Conservation (phyloP, 30 jellyfish, hydroid and myxozoan genomes). For the Aurelia aurita complex sp. Pacific region DNA sequence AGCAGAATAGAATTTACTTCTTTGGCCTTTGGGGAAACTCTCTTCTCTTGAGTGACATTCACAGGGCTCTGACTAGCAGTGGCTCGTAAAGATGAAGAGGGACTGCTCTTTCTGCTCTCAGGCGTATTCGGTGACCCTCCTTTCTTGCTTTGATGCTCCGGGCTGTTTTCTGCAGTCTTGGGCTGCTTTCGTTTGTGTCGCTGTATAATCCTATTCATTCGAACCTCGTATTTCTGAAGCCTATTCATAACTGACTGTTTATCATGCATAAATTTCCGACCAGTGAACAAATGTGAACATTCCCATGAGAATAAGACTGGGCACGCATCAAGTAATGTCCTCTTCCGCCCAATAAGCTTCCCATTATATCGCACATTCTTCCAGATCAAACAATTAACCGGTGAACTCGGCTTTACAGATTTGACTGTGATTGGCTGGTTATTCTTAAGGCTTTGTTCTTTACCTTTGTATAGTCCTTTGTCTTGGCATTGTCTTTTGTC, state of each 20-base stretch:
- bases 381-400: slow-evolving; percentile 19
- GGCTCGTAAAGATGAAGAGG: slow-evolving; percentile 2
- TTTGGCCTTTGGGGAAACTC: neutral
- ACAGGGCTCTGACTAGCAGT: slow-evolving; percentile 15
- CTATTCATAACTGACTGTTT: slow-evolving; percentile 7
- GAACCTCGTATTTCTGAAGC: slow-evolving; percentile 21
- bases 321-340: slow-evolving; percentile 6
- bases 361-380: slow-evolving; percentile 34
- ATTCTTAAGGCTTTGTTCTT: too few relatives aligned
- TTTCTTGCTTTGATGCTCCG: neutral
- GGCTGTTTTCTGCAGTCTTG: neutral
- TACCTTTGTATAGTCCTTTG: too few relatives aligned
- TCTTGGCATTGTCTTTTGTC: too few relatives aligned
- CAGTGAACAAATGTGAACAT: slow-evolving; percentile 28
- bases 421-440: too few relatives aligned
- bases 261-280: slow-evolving; percentile 32
- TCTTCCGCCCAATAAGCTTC: slow-evolving; percentile 22
- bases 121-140: neutral
- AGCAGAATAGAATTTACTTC: neutral
- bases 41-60: neutral
- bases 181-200: neutral
- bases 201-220: slow-evolving; percentile 8
- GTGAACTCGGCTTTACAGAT: neutral
- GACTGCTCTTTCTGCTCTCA: neutral
- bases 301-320: slow-evolving; percentile 31